Evolutionary conservation across 2,113 vertebrate species (phyloP), one percentile per base, ranked within the genome.

Genomic region (Grantiella picta): DNA sequence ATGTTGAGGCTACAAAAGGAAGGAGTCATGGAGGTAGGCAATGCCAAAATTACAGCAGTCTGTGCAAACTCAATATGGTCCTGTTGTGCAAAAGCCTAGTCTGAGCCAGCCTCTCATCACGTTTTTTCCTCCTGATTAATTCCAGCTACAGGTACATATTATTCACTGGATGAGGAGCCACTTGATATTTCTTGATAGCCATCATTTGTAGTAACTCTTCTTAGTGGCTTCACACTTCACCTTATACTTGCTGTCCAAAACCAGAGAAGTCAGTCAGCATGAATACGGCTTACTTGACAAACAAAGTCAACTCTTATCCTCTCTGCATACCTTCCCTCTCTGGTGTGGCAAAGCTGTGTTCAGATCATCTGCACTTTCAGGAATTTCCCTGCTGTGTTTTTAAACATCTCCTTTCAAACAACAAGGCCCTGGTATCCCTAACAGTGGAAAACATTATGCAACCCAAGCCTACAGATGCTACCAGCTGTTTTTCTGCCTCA

Each of bases 1-100:
- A 93, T 59, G 76, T 65, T 86, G 76, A 86, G 64, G 89, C 60
- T 90, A 66, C 64, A 77, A 77, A 94, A 70, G 3, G 16, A 83
- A 90, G 56, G 59, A 80, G 54, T 75, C 79, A 83, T 5, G 90
- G 63, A 90, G 44, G 92, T 89, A 83, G 66, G 86, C 84, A 92
- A 93, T 86, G 71, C 86, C 82, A 90, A 89, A 81, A 96, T 81
- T 50, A 66, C 89, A 80, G 76, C 38, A 50, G 42, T 28, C 64
- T 70, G 14, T 81, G 45, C 35, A 86, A 93, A 93, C 52, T 81
- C 35, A 65, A 18, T 61, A 86, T 81, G 71, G 63, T 60, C 49
- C 40, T 86, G 44, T 72, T 93, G 82, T 79, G 36, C 54, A 84
- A 80, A 82, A 80, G 66, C 29, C 60, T 65, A 36, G 17, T 40